phyloP scores from a whole-genome alignment of 2,888 invertebrate genomes.

The Scaptomyza caliginosa region DNA sequence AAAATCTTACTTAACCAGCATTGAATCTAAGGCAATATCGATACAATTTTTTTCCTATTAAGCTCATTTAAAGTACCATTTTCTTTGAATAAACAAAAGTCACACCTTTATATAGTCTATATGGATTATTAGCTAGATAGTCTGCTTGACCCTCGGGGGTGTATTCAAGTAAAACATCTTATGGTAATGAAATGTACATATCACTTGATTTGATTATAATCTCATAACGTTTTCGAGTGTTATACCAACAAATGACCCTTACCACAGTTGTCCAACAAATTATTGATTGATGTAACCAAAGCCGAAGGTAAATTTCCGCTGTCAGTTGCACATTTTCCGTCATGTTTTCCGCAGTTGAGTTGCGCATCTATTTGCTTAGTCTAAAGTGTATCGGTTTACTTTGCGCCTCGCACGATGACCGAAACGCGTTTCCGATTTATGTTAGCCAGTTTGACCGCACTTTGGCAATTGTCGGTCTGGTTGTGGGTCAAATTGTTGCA shows the following conservation, averaged over 20 bases:
- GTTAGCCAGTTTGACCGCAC: conserved; percentile 25
- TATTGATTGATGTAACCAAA: conserved; percentile 7
- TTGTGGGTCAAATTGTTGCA: conserved; percentile 32
- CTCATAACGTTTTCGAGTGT: neutral
- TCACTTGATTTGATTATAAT: conserved; percentile 28
- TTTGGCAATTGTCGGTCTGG: conserved; percentile 13
- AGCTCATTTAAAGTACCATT: neutral
- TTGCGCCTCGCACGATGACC: conserved; percentile 29
- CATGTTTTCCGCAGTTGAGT: conserved; percentile 60
- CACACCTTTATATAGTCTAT: no score
- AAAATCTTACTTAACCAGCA: neutral
- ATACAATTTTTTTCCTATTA: neutral
- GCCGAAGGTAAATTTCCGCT: neutral
- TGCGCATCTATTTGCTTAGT: conserved; percentile 61
- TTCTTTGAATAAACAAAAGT: no score
- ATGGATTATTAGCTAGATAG: neutral
- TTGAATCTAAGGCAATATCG: neutral
- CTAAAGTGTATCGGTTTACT: conserved; percentile 65
- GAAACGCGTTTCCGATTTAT: neutral
- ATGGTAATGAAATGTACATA: conserved; percentile 19
- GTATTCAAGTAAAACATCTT: neutral
- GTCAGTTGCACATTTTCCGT: conserved; percentile 19
- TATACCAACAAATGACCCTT: neutral
- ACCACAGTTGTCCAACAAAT: neutral
- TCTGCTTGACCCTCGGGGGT: neutral